phyloP scores from a whole-genome alignment of 1,140 invertebrate species.

The Rhagoletis zephyria region DNA sequence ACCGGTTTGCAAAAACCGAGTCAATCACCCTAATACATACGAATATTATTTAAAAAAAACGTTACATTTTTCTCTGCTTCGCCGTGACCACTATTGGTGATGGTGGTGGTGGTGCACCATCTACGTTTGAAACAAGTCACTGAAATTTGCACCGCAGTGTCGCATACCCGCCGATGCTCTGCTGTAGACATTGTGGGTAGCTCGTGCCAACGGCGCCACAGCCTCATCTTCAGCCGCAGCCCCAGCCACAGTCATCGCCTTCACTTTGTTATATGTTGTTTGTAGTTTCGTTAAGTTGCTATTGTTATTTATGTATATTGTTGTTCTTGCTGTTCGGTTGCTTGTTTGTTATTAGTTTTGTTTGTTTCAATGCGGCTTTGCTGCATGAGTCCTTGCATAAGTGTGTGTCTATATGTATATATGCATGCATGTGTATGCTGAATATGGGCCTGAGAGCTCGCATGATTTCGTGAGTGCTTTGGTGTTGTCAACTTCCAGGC shows the following conservation, averaged over 20 bases:
- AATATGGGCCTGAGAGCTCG: not conserved
- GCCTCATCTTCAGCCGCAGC: not conserved
- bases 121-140: slow-evolving; percentile 22
- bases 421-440: not conserved
- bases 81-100: not conserved
- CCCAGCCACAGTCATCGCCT: not conserved
- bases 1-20: too few species aligned
- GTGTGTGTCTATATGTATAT: not conserved
- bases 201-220: not conserved
- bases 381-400: too few species aligned
- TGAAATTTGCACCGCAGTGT: slow-evolving; percentile 30
- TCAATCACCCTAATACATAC: too few species aligned
- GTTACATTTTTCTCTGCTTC: not conserved
- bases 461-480: not conserved
- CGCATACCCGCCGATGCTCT: not conserved
- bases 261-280: slow-evolving; percentile 8
- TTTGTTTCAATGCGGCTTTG: not conserved
- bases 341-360: slow-evolving; percentile 44
- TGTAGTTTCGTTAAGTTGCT: slow-evolving; percentile 42
- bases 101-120: too few species aligned
- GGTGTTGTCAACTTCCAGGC: not conserved
- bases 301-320: slow-evolving; percentile 23
- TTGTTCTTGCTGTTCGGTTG: slow-evolving; percentile 4
- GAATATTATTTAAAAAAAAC: too few species aligned
- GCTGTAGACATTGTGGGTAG: not conserved